Conservation (phyloP, 2,888 invertebrate species). For the Meandrusa payeni region DNA sequence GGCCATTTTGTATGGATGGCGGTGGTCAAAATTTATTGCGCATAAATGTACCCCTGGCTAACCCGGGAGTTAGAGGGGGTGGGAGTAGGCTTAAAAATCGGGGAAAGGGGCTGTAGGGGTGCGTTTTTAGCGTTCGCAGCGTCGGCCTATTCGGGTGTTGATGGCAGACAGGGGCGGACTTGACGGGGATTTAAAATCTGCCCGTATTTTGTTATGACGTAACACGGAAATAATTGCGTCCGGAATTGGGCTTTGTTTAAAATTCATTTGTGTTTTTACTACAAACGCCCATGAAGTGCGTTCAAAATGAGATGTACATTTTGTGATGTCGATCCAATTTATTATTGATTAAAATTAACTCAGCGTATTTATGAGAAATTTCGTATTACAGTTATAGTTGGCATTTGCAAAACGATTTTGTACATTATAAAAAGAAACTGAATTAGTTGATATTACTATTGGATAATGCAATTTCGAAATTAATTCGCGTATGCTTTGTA, state of each 20-base stretch:
- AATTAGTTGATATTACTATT: too few species aligned
- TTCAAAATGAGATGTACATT: too few species aligned
- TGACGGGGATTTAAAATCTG: conserved; percentile 23
- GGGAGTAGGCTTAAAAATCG: conserved; percentile 79
- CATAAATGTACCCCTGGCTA: conserved; percentile 80
- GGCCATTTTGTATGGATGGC: conserved; percentile 60
- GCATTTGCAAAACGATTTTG: too few species aligned
- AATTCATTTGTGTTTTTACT: conserved; percentile 4
- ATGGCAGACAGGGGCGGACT: conserved; percentile 60
- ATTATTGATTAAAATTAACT: too few species aligned
- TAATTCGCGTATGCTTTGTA: too few species aligned
- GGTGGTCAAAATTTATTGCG: conserved; percentile 80
- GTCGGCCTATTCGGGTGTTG: conserved; percentile 79
- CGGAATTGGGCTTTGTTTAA: conserved; percentile 19
- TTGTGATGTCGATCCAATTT: too few species aligned
- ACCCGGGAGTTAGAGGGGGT: conserved; percentile 75
- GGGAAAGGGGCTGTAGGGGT: conserved; percentile 70
- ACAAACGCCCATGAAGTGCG: background rate
- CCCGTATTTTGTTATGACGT: conserved; percentile 19
- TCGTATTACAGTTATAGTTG: too few species aligned
- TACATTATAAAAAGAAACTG: too few species aligned
- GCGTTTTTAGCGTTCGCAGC: conserved; percentile 77
- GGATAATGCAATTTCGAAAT: too few species aligned
- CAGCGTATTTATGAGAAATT: too few species aligned
- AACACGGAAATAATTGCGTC: conserved; percentile 21